Evolutionary conservation across 1,140 invertebrate genomes (phyloP), one percentile per base, ranked within the genome.

Genomic region (Sycophaga agraensis): DNA sequence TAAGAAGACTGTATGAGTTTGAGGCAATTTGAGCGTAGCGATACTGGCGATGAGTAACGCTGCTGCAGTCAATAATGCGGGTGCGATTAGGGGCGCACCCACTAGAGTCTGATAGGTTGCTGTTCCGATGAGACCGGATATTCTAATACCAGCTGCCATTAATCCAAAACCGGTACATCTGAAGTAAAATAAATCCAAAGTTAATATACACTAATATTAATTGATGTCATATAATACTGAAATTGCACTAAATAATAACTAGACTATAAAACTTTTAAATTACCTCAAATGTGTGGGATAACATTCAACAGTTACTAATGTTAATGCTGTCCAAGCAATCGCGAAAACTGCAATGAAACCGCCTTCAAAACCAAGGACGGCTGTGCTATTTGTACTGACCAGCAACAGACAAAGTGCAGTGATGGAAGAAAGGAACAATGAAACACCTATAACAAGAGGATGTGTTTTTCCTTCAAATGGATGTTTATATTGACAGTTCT

Each of bases 81-180:
- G 76, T 40, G 68, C 72, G 6, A 78, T 63, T 37, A 78, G 43
- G n/a, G 72, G 70, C 31, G 66, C 66, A 26, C 68, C 69, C 37
- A 78, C 69, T 26, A 78, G 69, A 5, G 70, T 74, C 59, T 76
- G 71, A 65, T 76, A 78, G 57, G 69, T 73, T 22, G 68, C 68
- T 11, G 74, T 77, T 45, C 74, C 76, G 61, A 77, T 71, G 17
- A 78, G 56, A 45, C 74, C 75, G 0, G 68, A 73, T 67, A 76
- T 67, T 67, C 74, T 67, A 59, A 77, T 74, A 21, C 59, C 67
- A 31, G 71, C 75, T 28, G 75, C 71, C 67, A 78, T 70, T 12
- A 77, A 62, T 12, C 76, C 76, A 37, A 78, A 78, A 48, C 69
- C 74, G n/a, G 75, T 77, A 63, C 76, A 78, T 45, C 74, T 76